Base-by-base conservation (phyloP, 2,888 invertebrate genomes). In the Ganaspis brasiliensis region DNA sequence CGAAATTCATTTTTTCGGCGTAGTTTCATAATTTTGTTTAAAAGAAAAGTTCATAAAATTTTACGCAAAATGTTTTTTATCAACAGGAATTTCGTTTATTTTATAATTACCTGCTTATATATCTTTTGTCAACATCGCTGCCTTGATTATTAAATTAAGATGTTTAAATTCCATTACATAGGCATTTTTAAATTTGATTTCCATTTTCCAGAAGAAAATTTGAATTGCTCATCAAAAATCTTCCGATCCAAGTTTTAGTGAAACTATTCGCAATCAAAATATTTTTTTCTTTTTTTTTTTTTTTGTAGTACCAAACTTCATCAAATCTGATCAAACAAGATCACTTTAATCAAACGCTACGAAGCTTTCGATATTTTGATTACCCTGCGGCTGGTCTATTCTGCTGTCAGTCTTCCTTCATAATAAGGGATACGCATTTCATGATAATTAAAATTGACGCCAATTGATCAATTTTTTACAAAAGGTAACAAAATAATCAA, bases 301-400 rank as follows among this genome's bases (percentile, higher is more conserved):
- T 59, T 26, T 59, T 14, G 9, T n/a, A 59, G 24, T 31, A 59
- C 9, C n/a, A 31, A 14, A 26, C 31, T 59, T 59, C 31, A 31
- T 59, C n/a, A 59, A 59, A 59, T 59, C 26, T 31, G 31, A 59
- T 59, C 57, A 59, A 52, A 59, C 26, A 59, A 59, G 57, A n/a
- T 31, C 57, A 26, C 57, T 59, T 59, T 59, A 31, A 59, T 59
- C 26, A 59, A 59, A n/a, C 31, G n/a, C 31, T 26, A 35, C 5
- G 16, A 52, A 16, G 61, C 61, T 61, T 61, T 61, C 14, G 52
- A 61, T 37, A 37, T 16, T 59, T 59, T 59, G 26, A 61, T 37
- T 37, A 40, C 31, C 61, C 37, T 63, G 61, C 61, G 61, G 61
- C 61, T 63, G 6, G 21, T 37, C 61, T 63, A 63, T 63, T 63